Percentiles rank a stretch among this genome's conserved stretches.
phyloP scores from a whole-genome alignment of 2,797 vertebrate species.

The Tapera naevia region DNA sequence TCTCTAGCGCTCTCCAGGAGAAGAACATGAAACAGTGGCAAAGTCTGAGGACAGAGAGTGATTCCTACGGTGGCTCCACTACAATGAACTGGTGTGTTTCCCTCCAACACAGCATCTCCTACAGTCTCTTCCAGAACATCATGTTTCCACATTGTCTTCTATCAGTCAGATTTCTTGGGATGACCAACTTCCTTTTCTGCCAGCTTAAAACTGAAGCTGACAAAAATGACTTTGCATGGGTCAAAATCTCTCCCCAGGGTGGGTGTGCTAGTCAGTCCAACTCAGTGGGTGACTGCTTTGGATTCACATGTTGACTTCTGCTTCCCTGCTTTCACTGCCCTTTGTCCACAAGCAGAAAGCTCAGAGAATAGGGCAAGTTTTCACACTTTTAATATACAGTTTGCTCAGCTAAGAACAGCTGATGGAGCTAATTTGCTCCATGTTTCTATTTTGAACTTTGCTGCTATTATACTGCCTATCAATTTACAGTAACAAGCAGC shows the following conservation, averaged over 20 bases:
- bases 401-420: neutral
- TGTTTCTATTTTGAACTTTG: constrained; percentile 2
- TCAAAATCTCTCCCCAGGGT: neutral
- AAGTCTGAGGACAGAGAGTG: neutral
- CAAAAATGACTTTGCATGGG: neutral
- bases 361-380: neutral
- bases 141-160: neutral
- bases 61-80: neutral
- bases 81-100: neutral
- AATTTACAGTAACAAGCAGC: neutral
- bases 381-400: neutral
- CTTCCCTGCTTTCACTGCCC: neutral
- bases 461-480: neutral
- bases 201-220: neutral
- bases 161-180: neutral
- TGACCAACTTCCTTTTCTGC: neutral
- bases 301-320: neutral
- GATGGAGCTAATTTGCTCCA: neutral
- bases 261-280: neutral
- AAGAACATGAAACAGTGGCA: neutral
- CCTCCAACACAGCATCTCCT: neutral
- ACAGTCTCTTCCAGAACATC: neutral
- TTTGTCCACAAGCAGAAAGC: neutral
- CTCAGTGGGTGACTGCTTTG: neutral
- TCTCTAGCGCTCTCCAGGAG: neutral